Evolutionary conservation across 2,113 vertebrate species (phyloP).

Genomic region (Aegotheles bennettii): DNA sequence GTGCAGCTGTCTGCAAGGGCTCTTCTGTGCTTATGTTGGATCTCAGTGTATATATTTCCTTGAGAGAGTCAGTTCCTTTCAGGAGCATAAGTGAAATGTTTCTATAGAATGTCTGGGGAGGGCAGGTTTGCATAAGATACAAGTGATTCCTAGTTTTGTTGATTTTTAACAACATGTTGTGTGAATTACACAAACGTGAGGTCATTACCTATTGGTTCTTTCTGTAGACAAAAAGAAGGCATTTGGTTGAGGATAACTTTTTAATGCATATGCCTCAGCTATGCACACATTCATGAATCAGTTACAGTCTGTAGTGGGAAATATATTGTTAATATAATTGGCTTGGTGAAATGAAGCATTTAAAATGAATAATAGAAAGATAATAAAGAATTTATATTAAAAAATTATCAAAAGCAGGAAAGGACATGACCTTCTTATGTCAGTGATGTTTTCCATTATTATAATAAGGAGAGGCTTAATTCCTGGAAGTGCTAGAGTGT

Average conservation of each 20-base stretch:
- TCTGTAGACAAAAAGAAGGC: neutral
- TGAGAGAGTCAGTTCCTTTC: neutral
- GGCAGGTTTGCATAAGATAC: neutral
- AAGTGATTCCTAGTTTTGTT: neutral
- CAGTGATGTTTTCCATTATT: constrained; percentile 37
- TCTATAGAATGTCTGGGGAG: neutral
- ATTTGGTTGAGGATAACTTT: neutral
- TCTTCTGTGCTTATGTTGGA: neutral
- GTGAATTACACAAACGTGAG: neutral
- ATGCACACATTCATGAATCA: neutral
- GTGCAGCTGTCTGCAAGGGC: neutral
- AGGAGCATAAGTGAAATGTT: neutral
- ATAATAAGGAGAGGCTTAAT: constrained; percentile 47
- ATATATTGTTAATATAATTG: neutral
- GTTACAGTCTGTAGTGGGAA: neutral
- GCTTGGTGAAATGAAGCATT: neutral
- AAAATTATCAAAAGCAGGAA: neutral
- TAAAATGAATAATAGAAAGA: neutral
- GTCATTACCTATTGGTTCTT: neutral
- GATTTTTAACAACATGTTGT: neutral
- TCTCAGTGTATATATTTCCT: neutral
- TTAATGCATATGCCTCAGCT: neutral
- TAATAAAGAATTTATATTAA: neutral
- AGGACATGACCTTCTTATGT: neutral
- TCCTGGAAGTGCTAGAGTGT: constrained; percentile 36